A percentile compares a stretch with the other conserved stretches of the same genome.
phyloP scores from a whole-genome alignment of 1,140 invertebrate species.

The Brachionus koreanus region DNA sequence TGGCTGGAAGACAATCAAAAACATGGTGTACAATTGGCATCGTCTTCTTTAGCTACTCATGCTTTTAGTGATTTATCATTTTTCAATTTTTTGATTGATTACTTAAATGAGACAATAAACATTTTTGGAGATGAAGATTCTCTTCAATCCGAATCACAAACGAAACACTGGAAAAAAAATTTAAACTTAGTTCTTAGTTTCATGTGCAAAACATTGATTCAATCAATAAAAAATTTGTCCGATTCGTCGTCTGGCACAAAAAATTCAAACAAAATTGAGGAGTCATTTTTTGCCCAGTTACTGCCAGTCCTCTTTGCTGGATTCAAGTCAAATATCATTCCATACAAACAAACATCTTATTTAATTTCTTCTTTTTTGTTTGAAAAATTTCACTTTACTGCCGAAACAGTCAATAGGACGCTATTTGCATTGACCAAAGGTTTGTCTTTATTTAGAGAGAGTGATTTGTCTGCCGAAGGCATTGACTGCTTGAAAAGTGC shows the following conservation, averaged over 20 bases:
- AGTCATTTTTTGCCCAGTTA: constrained; percentile 37
- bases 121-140: neutral
- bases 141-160: neutral
- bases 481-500: constrained; percentile 11
- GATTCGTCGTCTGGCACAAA: neutral
- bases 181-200: constrained; percentile 5
- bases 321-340: neutral
- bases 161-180: neutral
- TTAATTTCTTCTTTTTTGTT: constrained; percentile 24
- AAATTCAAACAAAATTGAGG: constrained; percentile 33
- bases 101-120: neutral
- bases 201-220: neutral
- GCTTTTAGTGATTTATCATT: constrained; percentile 12
- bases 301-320: constrained; percentile 15
- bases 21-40: constrained; percentile 13
- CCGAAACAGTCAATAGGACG: neutral
- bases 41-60: constrained; percentile 8
- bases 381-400: constrained; percentile 21
- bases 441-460: neutral
- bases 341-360: constrained; percentile 34
- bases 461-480: neutral
- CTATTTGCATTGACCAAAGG: constrained; percentile 6
- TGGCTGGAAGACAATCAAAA: constrained; percentile 39
- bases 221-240: constrained; percentile 24
- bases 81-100: constrained; percentile 34